Conservation (phyloP, 2,888 invertebrate genomes). For the Sphinx pinastri region DNA sequence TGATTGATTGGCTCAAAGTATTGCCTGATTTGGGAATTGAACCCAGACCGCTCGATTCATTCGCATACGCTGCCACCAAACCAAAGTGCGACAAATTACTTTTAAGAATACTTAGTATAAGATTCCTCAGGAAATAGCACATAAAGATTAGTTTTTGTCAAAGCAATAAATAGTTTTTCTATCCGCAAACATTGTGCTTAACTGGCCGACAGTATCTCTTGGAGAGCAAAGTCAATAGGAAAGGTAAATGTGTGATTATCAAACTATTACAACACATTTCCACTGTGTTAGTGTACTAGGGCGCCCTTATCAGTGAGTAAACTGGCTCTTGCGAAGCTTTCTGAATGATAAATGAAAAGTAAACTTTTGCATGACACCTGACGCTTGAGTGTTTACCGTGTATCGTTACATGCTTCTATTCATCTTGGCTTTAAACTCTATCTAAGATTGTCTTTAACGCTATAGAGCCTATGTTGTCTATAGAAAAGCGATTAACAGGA, state of each 20-base stretch:
- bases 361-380: neutral
- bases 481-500: too few relatives aligned
- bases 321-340: constrained; percentile 30
- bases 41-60: too few relatives aligned
- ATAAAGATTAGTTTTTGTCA: constrained; percentile 8
- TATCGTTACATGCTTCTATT: neutral
- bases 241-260: constrained; percentile 54
- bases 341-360: constrained; percentile 25
- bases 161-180: constrained; percentile 7
- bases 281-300: constrained; percentile 64
- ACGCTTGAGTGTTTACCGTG: neutral
- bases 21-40: too few relatives aligned
- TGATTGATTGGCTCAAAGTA: too few relatives aligned
- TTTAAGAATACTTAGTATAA: too few relatives aligned
- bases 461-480: too few relatives aligned
- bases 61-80: too few relatives aligned
- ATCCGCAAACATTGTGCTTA: constrained; percentile 5
- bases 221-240: constrained; percentile 47
- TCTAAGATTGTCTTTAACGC: too few relatives aligned
- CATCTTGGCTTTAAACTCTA: neutral
- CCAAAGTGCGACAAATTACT: neutral
- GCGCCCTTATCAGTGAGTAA: constrained; percentile 55
- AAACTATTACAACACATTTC: constrained; percentile 58
- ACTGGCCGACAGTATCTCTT: constrained; percentile 38
- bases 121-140: neutral